phyloP scores from a whole-genome alignment of 2,888 invertebrate species.

The Lasioglossum morio region DNA sequence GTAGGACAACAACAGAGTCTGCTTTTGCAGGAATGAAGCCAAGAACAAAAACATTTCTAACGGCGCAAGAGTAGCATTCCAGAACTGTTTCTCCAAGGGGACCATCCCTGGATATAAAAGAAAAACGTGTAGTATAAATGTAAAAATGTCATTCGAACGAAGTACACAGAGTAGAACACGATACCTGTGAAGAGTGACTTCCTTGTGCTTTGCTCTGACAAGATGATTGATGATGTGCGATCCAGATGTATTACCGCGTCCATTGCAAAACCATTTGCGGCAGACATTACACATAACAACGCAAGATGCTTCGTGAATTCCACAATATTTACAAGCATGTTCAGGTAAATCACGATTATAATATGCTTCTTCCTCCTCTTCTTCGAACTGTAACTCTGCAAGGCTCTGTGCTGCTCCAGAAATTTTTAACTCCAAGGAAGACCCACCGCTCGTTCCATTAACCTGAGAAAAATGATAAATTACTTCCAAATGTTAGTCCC shows the following conservation, averaged over 20 bases:
- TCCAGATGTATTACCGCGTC: constrained; percentile 98
- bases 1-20: constrained; percentile 97
- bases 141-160: no score
- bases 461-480: constrained; percentile 85
- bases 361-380: constrained; percentile 96
- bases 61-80: constrained; percentile 99
- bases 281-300: constrained; percentile 99
- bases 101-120: constrained; percentile 89
- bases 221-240: constrained; percentile 99
- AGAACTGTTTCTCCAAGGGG: constrained; percentile 98
- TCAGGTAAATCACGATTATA: constrained; percentile 96
- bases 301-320: constrained; percentile 98
- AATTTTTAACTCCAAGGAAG: constrained; percentile 86
- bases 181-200: constrained; percentile 95
- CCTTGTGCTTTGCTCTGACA: constrained; percentile 99
- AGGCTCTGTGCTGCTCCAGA: constrained; percentile 90
- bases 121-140: not conserved
- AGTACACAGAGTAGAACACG: not conserved
- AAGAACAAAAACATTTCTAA: constrained; percentile 98
- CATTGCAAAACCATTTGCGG: constrained; percentile 99
- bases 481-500: not conserved
- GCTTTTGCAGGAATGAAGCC: constrained; percentile 99
- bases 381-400: constrained; percentile 97
- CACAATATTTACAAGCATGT: constrained; percentile 99
- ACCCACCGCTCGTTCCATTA: constrained; percentile 88